Base-by-base conservation (phyloP, 2,797 vertebrate species). In the Pelochelys cantorii region DNA sequence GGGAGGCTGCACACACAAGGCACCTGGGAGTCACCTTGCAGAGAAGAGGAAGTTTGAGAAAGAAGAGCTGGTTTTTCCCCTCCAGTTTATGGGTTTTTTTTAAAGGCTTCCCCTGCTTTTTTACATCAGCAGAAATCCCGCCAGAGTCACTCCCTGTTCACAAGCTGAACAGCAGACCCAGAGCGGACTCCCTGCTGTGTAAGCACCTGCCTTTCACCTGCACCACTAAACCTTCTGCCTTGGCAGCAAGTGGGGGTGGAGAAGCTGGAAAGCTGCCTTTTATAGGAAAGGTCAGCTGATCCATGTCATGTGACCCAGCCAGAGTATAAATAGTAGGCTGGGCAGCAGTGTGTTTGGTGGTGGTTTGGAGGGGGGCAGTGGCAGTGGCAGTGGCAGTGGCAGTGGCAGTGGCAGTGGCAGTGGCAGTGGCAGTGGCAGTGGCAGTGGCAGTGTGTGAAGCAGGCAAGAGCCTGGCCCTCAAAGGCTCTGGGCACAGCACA, bases 71-170 rank as follows among this genome's bases (percentile, higher is more conserved):
- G 17, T 95, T 95, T 93, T 85, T 88, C 37, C 42, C 42, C 42
- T 42, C 83, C 90, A 31, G 53, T 89, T 90, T 79, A 78, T 87
- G 94, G 86, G 34, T 65, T 71, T 18, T 34, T 11, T 86, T 55
- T 88, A 95, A 96, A 82, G 74, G 84, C 94, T 94, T 94, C 91
- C 95, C 89, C 90, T 96, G 94, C 86, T 95, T 85, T 42, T 90
- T 95, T 95, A 83, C 95, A 89, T 37, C 18, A 11, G 57, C 11
- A 59, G 10, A 27, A 59, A 25, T 27, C 57, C 9, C 8, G 25
- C 23, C 57, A 37, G n/a, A 71, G 11, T 71, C 65, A 68, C 18
- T 37, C 22, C 17, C 18, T 34, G n/a, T 17, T 11, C 65, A 34
- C n/a, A 71, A 71, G 34, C n/a, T 37, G 11, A 5, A 34, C 65